phyloP scores from a whole-genome alignment of 2,888 invertebrate genomes.

The Seira sanloemensis region DNA sequence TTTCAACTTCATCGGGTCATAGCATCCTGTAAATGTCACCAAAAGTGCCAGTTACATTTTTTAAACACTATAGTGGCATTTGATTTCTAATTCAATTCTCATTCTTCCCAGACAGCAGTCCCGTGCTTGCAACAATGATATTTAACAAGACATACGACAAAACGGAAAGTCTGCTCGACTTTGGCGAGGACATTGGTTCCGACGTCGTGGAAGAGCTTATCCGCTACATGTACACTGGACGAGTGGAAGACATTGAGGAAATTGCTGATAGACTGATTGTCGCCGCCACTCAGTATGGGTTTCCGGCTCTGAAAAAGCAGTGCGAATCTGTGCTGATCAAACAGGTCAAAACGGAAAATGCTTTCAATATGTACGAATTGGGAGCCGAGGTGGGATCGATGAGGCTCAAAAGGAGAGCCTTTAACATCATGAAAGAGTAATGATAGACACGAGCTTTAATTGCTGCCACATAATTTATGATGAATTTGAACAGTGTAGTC shows the following conservation, averaged over 20 bases:
- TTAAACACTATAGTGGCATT: neutral
- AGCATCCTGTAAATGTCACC: constrained; percentile 60
- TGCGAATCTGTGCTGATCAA: constrained; percentile 63
- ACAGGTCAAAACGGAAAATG: constrained; percentile 66
- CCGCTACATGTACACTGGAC: constrained; percentile 68
- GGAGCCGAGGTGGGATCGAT: constrained; percentile 64
- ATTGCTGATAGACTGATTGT: constrained; percentile 66
- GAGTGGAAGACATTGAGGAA: constrained; percentile 68
- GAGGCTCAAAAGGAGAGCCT: constrained; percentile 58
- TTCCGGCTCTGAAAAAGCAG: constrained; percentile 61
- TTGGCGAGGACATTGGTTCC: constrained; percentile 64
- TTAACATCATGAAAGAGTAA: constrained; percentile 68
- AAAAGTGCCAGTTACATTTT: too few relatives aligned
- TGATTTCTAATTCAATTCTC: neutral
- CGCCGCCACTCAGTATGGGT: constrained; percentile 59
- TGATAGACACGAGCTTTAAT: neutral
- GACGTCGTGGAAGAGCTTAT: constrained; percentile 69
- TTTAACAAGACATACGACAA: constrained; percentile 64
- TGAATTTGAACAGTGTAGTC: neutral
- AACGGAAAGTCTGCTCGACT: constrained; percentile 66
- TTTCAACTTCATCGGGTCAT: constrained; percentile 68
- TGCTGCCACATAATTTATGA: neutral
- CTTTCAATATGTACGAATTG: constrained; percentile 67
- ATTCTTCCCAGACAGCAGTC: constrained; percentile 63
- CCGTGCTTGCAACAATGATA: constrained; percentile 65